Base-by-base conservation (phyloP, 64 coral and sea anemone genomes). In the Actinia equina region DNA sequence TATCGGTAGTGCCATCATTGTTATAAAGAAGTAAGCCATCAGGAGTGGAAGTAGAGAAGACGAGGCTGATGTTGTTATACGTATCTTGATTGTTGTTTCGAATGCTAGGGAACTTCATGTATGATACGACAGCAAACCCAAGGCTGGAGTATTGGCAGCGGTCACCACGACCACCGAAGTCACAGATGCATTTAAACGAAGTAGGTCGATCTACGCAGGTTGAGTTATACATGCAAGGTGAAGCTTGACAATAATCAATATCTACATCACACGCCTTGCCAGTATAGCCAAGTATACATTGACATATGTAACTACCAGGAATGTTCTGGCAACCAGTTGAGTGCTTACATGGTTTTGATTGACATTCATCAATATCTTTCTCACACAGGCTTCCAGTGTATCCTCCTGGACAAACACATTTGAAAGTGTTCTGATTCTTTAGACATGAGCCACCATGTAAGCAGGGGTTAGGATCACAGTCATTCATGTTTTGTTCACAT, bases 391-490 rank as follows among this genome's bases (percentile, higher is more conserved):
- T 17, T 22, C 93, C 96, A 37, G 65, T 94, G 82, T 82, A 98
- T 26, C 96, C 96, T 17, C 62, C 19, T 79, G 85, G 80, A 86
- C 96, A 98, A 79, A 19, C 41, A 71, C 96, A 98, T 44, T 42
- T 56, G 56, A 90, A 98, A 18, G 89, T 82, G 18, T 77, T 59
- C 17, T 71, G 69, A 13, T 85, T 90, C 20, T 96, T 88, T 45
- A 87, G 26, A 19, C 94, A 96, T 1, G 88, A 93, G 7, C 88
- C 94, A 26, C 88, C 88, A 71, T 96, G 93, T 19, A 42, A 69
- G 43, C 94, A 97, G n/a, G 94, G 94, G 56, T 97, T 91, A 20
- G 91, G 86, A 60, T 88, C 77, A 87, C 94, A 97, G 60, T 93
- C 91, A 53, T 97, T 87, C 37, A 88, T 87, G 82, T 87, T 97